These are phyloP conservation scores for Sebastes steindachneri DNA, from an alignment of 2,797 vertebrate genomes.

Conservation along the genomic window DNA sequence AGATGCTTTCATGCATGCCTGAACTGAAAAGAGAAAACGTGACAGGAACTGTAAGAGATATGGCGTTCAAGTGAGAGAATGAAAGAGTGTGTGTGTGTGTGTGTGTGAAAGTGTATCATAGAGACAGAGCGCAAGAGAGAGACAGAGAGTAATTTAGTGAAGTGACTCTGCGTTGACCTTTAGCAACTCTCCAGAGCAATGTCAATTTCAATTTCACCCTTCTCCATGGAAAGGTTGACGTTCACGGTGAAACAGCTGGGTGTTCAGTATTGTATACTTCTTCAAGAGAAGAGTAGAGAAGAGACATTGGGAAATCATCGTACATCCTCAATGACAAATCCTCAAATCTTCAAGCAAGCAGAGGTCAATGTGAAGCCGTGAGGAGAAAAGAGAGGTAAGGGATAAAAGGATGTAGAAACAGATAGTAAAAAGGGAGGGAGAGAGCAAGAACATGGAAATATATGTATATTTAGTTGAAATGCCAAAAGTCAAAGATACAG, in stretches of 20 bases:
- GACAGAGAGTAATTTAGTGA: slow-evolving; percentile 59
- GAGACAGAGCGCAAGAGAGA: neutral
- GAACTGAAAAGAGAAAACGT: slow-evolving; percentile 6
- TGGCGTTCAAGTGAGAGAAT: neutral
- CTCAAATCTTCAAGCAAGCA: slow-evolving; percentile 31
- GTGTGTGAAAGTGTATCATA: neutral
- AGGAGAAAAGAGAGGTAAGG: neutral
- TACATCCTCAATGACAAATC: slow-evolving; percentile 10
- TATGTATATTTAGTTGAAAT: neutral
- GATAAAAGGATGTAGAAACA: slow-evolving; percentile 20
- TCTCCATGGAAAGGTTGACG: slow-evolving; percentile 22
- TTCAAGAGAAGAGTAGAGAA: neutral
- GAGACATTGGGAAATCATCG: neutral
- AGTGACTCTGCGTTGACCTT: slow-evolving; percentile 68
- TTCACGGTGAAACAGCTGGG: slow-evolving; percentile 38
- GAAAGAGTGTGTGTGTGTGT: neutral
- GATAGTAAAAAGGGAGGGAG: neutral
- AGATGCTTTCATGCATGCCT: neutral
- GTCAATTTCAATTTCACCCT: slow-evolving; percentile 69
- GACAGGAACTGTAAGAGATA: neutral
- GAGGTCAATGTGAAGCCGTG: slow-evolving; percentile 4
- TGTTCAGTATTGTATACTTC: slow-evolving; percentile 17
- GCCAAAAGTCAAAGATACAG: neutral
- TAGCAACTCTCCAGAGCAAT: slow-evolving; percentile 54
- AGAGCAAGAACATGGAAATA: neutral